Evolutionary conservation across 2,888 invertebrate genomes (phyloP), one percentile per base, ranked within the genome.

Genomic region (Diabrotica balteata): DNA sequence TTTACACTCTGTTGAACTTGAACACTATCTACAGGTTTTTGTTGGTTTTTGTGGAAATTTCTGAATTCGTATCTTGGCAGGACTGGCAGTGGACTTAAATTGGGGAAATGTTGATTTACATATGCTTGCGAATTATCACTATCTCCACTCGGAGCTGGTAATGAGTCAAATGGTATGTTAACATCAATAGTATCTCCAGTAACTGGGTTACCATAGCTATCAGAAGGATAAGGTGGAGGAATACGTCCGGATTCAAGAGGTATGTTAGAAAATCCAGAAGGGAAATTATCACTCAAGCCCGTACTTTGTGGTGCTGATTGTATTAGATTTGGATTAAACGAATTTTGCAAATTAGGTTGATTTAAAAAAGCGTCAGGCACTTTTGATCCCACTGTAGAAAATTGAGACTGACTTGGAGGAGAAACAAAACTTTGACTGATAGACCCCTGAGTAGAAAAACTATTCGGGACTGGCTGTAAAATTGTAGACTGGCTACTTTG

Each of bases 1-100:
- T 90, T 89, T 61, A 92, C 85, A 78, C 92, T 91, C 76, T 90
- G 88, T 57, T 88, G 82, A 32, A 90, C 84, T 76, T 89, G 86
- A 8, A 89, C 84, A 72, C 86, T 61, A 7, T 79, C 76, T 2
- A 71, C 45, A 8, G 78, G 76, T 5, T 71, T 59, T 44, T 78
- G 72, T n/a, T 72, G 58, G 32, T 59, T 68, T 58, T 71, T 50
- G 87, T 77, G 88, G 90, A 63, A 91, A 84, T 10, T 90, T 89
- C 7, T 90, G 88, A 71, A 89, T 78, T 8, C 88, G 87, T 44
- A 87, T 86, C 55, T 69, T 9, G 79, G 81, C 11, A 74, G 66
- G 7, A 79, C 68, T 7, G 80, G 81, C 3, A 64, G 51, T 43
- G 87, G 85, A 75, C 89, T 90, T 47, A 91, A 80, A 78, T 89